Base-by-base conservation (phyloP, 2,888 invertebrate species). In the Elysia crispata region DNA sequence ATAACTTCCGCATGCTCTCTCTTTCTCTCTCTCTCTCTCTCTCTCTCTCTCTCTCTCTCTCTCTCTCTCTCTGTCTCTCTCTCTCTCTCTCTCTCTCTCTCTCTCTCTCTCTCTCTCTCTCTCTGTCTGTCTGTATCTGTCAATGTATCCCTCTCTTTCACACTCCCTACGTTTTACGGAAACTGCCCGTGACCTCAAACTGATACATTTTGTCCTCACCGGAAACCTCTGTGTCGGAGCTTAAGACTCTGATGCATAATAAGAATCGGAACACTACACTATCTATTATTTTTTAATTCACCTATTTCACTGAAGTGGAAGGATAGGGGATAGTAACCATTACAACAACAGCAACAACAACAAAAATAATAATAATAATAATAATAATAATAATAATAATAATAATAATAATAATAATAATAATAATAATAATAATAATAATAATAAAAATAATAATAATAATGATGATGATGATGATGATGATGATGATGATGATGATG, bases 301-400 rank as follows among this genome's bases (percentile, higher is more conserved):
- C n/a, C n/a, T n/a, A n/a, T n/a, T n/a, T n/a, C n/a, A n/a, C n/a
- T n/a, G n/a, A n/a, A n/a, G n/a, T n/a, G n/a, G n/a, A n/a, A n/a
- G n/a, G n/a, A n/a, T n/a, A n/a, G n/a, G n/a, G n/a, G n/a, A n/a
- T n/a, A n/a, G n/a, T n/a, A n/a, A n/a, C n/a, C n/a, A n/a, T n/a
- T n/a, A n/a, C n/a, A n/a, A n/a, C n/a, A n/a, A n/a, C n/a, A n/a
- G n/a, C n/a, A n/a, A n/a, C n/a, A n/a, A n/a, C n/a, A n/a, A n/a
- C n/a, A n/a, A n/a, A n/a, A n/a, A n/a, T n/a, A n/a, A n/a, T n/a
- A n/a, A n/a, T n/a, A n/a, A n/a, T n/a, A n/a, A n/a, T n/a, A n/a
- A n/a, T n/a, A 54, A 54, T 54, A 54, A 54, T 54, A 54, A 54
- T 54, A 54, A 54, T 54, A 54, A 54, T 54, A 54, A 54, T n/a